Evolutionary conservation across 2,797 vertebrate genomes (phyloP).

Genomic region (Knipowitschia caucasica): DNA sequence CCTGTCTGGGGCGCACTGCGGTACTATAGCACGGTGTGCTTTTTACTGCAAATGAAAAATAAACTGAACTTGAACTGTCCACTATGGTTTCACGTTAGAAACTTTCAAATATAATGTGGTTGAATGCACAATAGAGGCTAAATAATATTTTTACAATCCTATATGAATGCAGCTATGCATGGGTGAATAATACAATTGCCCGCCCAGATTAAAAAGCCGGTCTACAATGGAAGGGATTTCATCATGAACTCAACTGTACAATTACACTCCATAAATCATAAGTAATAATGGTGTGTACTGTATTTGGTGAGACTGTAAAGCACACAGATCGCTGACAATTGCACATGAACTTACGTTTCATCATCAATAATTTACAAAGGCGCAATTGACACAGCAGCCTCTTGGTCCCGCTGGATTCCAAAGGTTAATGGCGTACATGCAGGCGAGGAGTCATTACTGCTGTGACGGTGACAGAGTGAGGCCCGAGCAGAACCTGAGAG

Average conservation of each 20-base stretch:
- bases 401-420: slow-evolving; percentile 40
- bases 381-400: slow-evolving; percentile 35
- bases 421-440: slow-evolving; percentile 74
- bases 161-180: not conserved
- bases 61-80: too few relatives aligned
- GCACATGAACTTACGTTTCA: slow-evolving; percentile 37
- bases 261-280: not conserved
- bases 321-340: slow-evolving; percentile 23
- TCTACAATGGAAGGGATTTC: slow-evolving; percentile 1
- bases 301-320: slow-evolving; percentile 5
- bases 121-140: too few relatives aligned
- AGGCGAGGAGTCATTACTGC: slow-evolving; percentile 63
- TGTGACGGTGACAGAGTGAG: slow-evolving; percentile 16
- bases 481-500: slow-evolving; percentile 1
- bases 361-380: slow-evolving; percentile 65
- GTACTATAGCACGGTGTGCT: too few relatives aligned
- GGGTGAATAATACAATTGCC: slow-evolving; percentile 10
- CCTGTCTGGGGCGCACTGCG: too few relatives aligned
- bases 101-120: too few relatives aligned
- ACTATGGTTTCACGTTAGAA: too few relatives aligned
- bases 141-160: too few relatives aligned
- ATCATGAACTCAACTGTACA: slow-evolving; percentile 3
- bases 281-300: not conserved
- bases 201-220: slow-evolving; percentile 3
- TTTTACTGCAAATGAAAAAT: too few relatives aligned